Evolutionary conservation across 1,140 invertebrate species (phyloP).

Genomic region (Diabrotica virgifera): DNA sequence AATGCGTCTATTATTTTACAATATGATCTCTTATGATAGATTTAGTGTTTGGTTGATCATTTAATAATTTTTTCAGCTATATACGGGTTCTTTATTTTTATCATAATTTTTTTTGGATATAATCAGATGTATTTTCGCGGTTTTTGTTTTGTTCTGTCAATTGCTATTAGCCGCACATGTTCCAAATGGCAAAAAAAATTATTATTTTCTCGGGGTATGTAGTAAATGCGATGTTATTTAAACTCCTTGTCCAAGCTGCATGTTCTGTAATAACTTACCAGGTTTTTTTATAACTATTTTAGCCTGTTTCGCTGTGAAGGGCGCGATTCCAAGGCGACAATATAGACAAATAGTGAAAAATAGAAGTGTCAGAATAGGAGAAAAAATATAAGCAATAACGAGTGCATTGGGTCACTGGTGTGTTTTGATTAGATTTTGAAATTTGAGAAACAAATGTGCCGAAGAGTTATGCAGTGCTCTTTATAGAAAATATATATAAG

Average conservation of each 20-base stretch:
- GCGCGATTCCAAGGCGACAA: constrained; percentile 50
- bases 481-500: constrained; percentile 28
- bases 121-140: no score
- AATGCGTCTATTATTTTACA: no score
- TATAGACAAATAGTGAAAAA: constrained; percentile 51
- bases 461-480: constrained; percentile 44
- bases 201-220: background rate
- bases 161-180: no score
- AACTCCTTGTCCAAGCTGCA: constrained; percentile 49
- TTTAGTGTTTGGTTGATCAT: no score
- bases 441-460: constrained; percentile 36
- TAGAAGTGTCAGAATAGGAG: constrained; percentile 52
- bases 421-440: constrained; percentile 22
- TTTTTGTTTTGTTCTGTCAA: no score
- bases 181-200: no score
- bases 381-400: constrained; percentile 48
- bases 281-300: constrained; percentile 50
- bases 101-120: no score
- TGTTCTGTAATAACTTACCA: constrained; percentile 50
- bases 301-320: constrained; percentile 50
- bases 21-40: no score
- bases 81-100: no score
- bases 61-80: no score
- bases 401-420: constrained; percentile 39
- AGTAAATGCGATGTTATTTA: constrained; percentile 47